phyloP scores from a whole-genome alignment of 2,797 vertebrate genomes.

The Bryconaethiops microstoma region DNA sequence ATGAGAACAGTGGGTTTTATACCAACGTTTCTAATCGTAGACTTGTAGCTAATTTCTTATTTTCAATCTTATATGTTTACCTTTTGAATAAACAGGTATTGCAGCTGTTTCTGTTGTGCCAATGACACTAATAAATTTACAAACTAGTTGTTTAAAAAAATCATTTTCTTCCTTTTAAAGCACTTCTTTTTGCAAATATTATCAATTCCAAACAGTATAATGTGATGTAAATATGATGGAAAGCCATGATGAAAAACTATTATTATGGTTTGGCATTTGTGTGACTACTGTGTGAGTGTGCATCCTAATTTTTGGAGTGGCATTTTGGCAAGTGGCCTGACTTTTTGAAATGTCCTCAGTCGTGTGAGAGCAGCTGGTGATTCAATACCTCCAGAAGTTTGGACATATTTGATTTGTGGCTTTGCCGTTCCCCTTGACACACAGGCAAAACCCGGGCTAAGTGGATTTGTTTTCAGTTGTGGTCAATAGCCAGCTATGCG shows the following conservation, averaged over 20 bases:
- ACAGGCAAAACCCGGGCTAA: slow-evolving; percentile 55
- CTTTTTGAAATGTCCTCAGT: slow-evolving; percentile 44
- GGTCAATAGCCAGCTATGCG: slow-evolving; percentile 55
- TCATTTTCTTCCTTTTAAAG: neutral
- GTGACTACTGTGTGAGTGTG: slow-evolving; percentile 50
- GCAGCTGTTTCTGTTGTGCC: slow-evolving; percentile 22
- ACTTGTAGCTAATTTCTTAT: slow-evolving; percentile 10
- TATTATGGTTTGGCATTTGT: slow-evolving; percentile 51
- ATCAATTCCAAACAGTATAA: slow-evolving; percentile 33
- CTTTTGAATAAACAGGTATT: slow-evolving; percentile 50
- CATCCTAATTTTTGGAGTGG: slow-evolving; percentile 57
- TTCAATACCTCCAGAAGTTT: slow-evolving; percentile 61
- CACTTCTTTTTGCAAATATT: slow-evolving; percentile 12
- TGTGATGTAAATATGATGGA: slow-evolving; percentile 49
- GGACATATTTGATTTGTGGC: slow-evolving; percentile 63
- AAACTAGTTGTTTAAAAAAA: slow-evolving; percentile 11
- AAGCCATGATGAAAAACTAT: slow-evolving; percentile 49
- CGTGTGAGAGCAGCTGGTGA: slow-evolving; percentile 61
- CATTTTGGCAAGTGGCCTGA: slow-evolving; percentile 46
- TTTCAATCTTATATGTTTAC: slow-evolving; percentile 35
- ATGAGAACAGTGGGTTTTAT: slow-evolving; percentile 24
- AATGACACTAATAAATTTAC: slow-evolving; percentile 34
- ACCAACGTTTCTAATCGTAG: slow-evolving; percentile 28
- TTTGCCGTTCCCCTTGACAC: slow-evolving; percentile 59
- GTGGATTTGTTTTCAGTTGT: slow-evolving; percentile 65